Evolutionary conservation across 2,888 invertebrate species (phyloP), one percentile per base, ranked within the genome.

Genomic region (Rhagophthalmus giganteus): DNA sequence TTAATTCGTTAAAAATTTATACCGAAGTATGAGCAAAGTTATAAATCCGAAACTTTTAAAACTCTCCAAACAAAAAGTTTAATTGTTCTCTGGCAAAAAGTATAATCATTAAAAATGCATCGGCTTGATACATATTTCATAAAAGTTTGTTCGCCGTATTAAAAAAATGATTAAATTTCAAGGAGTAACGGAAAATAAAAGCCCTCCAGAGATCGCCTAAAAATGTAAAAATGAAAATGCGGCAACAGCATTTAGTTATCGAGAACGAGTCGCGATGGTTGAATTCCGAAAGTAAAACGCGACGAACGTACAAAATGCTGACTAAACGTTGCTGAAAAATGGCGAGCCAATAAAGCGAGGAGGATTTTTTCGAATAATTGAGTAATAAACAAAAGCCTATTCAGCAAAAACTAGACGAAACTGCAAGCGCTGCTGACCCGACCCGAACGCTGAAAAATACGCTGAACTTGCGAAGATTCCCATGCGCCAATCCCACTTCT

Each of bases 1-100:
- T 69, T 66, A 71, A 71, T 70, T 70, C 70, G 70, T 68, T 68
- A 68, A 70, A 70, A 71, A 71, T 70, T 69, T 70, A 71, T 70
- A 68, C 65, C 60, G 56, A 61, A 62, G 62, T 60, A 61, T 60
- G 59, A 55, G 58, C 49, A 55, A 65, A 63, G 64, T 65, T 65
- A 63, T 65, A 62, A 63, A 62, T 62, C 60, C 59, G 53, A 60
- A 64, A 62, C 58, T 60, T 62, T 59, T 57, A 49, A 46, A 54
- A 54, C 53, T 54, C 47, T 15, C 39, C 48, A 53, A 46, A 54
- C 54, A 59, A 62, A 66, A 66, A 66, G 61, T 66, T 66, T 66
- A 63, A 66, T 66, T 66, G 63, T 66, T 66, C 61, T 58, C 58
- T 32, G 33, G 41, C 51, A 52, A 53, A 56, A 42, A 44, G 48